Conservation (phyloP, 2,888 invertebrate species). For the Sipha maydis region DNA sequence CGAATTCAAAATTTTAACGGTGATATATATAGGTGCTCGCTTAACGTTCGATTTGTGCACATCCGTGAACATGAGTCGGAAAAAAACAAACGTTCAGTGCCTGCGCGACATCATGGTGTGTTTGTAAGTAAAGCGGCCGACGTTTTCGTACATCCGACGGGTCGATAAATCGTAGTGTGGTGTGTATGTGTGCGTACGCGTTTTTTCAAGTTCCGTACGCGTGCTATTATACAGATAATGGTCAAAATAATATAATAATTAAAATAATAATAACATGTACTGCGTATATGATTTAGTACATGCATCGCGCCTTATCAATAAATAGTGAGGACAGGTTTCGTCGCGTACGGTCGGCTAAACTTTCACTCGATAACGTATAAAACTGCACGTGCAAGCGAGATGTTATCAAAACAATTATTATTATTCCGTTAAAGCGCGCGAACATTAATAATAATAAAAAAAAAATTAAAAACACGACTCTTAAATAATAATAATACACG, state of each 20-base stretch:
- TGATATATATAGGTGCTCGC: no score
- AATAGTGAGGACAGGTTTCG: background rate
- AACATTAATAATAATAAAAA: background rate
- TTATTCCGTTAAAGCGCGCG: conserved; percentile 34
- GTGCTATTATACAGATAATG: no score
- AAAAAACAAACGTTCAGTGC: no score
- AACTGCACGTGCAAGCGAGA: background rate
- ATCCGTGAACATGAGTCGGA: no score
- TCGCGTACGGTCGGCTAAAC: background rate
- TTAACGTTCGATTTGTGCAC: no score
- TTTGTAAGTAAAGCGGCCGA: no score
- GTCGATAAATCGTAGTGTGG: conserved; percentile 22
- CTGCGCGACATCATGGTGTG: no score
- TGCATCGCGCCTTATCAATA: conserved; percentile 4
- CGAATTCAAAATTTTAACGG: no score
- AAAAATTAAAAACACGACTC: no score
- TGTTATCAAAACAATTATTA: conserved; percentile 41
- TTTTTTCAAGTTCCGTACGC: conserved; percentile 3
- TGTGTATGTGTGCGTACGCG: no score
- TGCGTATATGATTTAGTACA: background rate
- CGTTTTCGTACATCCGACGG: background rate
- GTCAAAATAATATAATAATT: background rate
- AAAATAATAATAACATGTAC: background rate
- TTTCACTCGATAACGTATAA: background rate
- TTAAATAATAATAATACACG: background rate